Evolutionary conservation across 2,888 invertebrate genomes (phyloP).

Genomic region (Plagodis dolabraria): DNA sequence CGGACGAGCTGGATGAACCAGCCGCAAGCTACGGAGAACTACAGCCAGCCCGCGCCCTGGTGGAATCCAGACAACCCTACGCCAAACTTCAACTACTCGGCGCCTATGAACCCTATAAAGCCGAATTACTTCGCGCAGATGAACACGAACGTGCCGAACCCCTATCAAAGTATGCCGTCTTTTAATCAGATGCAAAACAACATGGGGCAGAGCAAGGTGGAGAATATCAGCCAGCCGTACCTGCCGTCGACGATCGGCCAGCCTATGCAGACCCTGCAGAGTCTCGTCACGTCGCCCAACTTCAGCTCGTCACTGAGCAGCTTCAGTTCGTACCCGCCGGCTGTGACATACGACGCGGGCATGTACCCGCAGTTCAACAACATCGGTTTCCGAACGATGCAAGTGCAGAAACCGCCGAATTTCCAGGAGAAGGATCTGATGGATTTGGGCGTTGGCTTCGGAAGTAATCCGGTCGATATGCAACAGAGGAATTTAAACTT

Average conservation of each 20-base stretch:
- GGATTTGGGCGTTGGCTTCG: slow-evolving; percentile 58
- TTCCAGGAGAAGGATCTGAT: slow-evolving; percentile 57
- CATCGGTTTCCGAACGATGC: slow-evolving; percentile 59
- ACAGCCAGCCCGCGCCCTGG: slow-evolving; percentile 57
- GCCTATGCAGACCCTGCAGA: slow-evolving; percentile 64
- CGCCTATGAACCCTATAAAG: slow-evolving; percentile 50
- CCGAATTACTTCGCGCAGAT: slow-evolving; percentile 63
- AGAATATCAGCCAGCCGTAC: slow-evolving; percentile 47
- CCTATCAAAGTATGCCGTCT: slow-evolving; percentile 55
- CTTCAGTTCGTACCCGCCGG: slow-evolving; percentile 58
- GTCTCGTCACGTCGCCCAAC: slow-evolving; percentile 62
- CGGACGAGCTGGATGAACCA: slow-evolving; percentile 50
- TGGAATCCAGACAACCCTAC: slow-evolving; percentile 66
- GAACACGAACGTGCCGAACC: slow-evolving; percentile 50
- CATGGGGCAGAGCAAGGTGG: slow-evolving; percentile 48
- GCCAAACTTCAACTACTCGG: slow-evolving; percentile 54
- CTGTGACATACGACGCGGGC: slow-evolving; percentile 67
- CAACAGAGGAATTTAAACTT: slow-evolving; percentile 62
- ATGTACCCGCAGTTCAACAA: slow-evolving; percentile 78
- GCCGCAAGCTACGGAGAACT: slow-evolving; percentile 44
- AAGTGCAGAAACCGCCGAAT: slow-evolving; percentile 57
- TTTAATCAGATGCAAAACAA: slow-evolving; percentile 44
- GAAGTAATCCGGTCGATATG: slow-evolving; percentile 52
- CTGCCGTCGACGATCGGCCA: slow-evolving; percentile 63
- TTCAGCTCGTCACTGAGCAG: slow-evolving; percentile 68